Conservation (phyloP, 2,113 vertebrate species). For the Malurus cyaneus region DNA sequence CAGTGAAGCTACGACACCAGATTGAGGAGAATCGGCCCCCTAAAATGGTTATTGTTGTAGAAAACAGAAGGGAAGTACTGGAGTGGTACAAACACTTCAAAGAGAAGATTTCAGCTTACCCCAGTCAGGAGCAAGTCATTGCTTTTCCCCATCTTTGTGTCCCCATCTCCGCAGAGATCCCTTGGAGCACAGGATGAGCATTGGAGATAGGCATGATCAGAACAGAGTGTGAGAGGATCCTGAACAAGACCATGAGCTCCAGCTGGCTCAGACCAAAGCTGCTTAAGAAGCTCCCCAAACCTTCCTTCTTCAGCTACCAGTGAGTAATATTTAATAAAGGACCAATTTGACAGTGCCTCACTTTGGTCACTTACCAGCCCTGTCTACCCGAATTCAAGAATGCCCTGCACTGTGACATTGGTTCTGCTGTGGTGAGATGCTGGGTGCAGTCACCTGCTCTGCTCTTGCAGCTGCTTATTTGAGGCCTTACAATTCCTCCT, state of each 20-base stretch:
- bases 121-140: neutral
- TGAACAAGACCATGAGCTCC: neutral
- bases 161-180: neutral
- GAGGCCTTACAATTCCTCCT: neutral
- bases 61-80: neutral
- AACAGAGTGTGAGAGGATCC: neutral
- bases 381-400: neutral
- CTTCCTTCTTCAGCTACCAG: neutral
- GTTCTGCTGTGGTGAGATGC: neutral
- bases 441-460: neutral
- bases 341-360: neutral
- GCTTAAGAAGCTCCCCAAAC: neutral
- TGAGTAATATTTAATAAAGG: neutral
- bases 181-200: neutral
- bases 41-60: neutral
- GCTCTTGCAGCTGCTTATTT: neutral
- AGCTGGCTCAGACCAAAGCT: neutral
- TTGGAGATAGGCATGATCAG: rapidly evolving
- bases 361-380: neutral
- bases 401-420: neutral
- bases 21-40: neutral
- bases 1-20: neutral
- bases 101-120: neutral
- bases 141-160: neutral
- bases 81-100: neutral